Evolutionary conservation across 1,140 invertebrate species (phyloP), one percentile per base, ranked within the genome.

Genomic region (Cephus cinctus): DNA sequence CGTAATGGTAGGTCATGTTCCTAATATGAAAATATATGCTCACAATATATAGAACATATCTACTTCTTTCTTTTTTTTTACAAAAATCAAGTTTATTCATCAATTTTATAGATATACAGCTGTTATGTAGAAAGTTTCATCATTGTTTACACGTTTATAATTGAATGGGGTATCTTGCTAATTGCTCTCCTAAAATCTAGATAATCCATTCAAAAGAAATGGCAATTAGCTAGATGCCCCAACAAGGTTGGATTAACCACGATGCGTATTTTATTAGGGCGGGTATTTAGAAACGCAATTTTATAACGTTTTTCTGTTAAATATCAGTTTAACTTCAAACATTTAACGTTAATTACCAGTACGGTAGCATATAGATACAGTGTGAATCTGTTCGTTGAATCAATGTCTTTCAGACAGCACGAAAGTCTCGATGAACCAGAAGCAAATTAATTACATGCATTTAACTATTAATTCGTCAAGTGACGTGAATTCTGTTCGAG

Each of bases 31-130:
- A n/a, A n/a, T n/a, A n/a, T n/a, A n/a, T n/a, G n/a, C n/a, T n/a
- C n/a, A n/a, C n/a, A n/a, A n/a, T n/a, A n/a, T n/a, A n/a, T n/a
- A n/a, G n/a, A n/a, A 11, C 2, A 2, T 30, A 11, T 12, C 27
- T 2, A 9, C 12, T 30, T 30, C 12, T 56, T 42, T 36, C 18
- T 40, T 45, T 45, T 63, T 63, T 67, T 59, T 59, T 73, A 74
- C 53, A 75, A 73, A 73, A 76, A 73, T 71, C 55, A 69, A 74
- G 63, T 73, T 74, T 76, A 74, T 71, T 73, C 54, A 50, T 73
- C 57, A 71, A 65, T 71, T 67, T 67, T 66, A 67, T 71, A 68
- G 63, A 71, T 62, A 63, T 71, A 73, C 60, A 73, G 57, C 45
- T 67, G 56, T 70, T 71, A 74, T 56, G 63, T 74, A 74, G 61